phyloP scores from a whole-genome alignment of 1,140 invertebrate species.

The Platorchestia sp. region DNA sequence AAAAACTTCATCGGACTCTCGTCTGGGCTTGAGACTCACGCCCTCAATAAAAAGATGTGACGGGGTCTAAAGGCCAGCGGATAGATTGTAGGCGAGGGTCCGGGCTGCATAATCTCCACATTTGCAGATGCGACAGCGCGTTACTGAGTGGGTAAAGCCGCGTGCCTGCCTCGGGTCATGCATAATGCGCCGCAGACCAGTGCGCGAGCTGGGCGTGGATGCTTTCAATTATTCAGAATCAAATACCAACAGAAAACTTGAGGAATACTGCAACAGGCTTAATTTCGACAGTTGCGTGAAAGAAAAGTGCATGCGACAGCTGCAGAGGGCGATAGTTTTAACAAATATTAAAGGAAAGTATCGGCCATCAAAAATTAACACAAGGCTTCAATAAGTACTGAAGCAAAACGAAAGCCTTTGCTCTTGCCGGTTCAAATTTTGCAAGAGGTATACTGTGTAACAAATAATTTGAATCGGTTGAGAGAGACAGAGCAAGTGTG shows the following conservation, averaged over 20 bases:
- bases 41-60: slow-evolving; percentile 2
- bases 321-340: background rate
- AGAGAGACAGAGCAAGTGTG: too few relatives aligned
- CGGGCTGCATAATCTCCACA: slow-evolving; percentile 26
- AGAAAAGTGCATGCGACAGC: background rate
- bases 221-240: background rate
- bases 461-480: background rate
- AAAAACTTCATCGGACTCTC: background rate
- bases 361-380: background rate
- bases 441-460: too few relatives aligned
- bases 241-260: background rate
- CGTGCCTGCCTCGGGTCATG: background rate
- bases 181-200: background rate
- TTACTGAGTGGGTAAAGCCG: background rate
- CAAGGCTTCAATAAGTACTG: background rate
- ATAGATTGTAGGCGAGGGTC: slow-evolving; percentile 38
- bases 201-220: background rate
- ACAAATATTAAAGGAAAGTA: background rate
- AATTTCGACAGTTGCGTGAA: background rate
- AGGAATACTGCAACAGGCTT: background rate
- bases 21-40: background rate
- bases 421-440: too few relatives aligned
- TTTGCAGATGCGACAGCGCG: background rate
- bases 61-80: background rate
- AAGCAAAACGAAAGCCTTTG: too few relatives aligned